A percentile compares a stretch with the other conserved stretches of the same genome.
These are phyloP conservation scores for Cerastis leucographa DNA, from an alignment of 2,888 invertebrate species.

Conservation along the genomic window DNA sequence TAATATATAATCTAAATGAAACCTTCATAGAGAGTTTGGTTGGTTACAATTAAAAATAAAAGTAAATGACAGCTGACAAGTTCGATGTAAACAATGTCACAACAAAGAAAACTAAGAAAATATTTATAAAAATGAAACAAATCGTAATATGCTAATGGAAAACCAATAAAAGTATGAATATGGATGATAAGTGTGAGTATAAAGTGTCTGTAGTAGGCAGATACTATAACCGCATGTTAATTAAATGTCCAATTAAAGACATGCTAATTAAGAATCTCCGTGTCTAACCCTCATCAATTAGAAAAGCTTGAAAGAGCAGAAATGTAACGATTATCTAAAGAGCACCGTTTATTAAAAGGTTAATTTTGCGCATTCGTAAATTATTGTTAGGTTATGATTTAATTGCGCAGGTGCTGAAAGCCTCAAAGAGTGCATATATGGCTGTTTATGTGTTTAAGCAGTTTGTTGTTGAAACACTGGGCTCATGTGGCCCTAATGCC, in stretches of 20 bases:
- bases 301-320: slow-evolving; percentile 62
- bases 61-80: no score
- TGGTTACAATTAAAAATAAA: no score
- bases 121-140: no score
- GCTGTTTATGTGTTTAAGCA: no score
- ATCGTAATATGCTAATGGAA: no score
- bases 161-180: no score
- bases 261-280: slow-evolving; percentile 65
- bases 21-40: no score
- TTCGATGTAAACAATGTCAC: no score
- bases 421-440: background rate
- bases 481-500: background rate
- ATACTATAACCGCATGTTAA: slow-evolving; percentile 52
- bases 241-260: slow-evolving; percentile 52
- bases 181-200: no score
- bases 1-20: no score
- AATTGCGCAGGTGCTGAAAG: background rate
- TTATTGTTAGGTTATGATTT: slow-evolving; percentile 10
- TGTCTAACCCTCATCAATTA: slow-evolving; percentile 72
- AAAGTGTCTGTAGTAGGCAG: no score
- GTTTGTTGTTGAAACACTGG: background rate
- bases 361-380: slow-evolving; percentile 46
- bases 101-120: no score
- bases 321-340: slow-evolving; percentile 65
- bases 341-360: slow-evolving; percentile 49